These are phyloP conservation scores for Marmota flaviventris DNA, from an alignment of 2,113 vertebrate species.

Conservation along the genomic window DNA sequence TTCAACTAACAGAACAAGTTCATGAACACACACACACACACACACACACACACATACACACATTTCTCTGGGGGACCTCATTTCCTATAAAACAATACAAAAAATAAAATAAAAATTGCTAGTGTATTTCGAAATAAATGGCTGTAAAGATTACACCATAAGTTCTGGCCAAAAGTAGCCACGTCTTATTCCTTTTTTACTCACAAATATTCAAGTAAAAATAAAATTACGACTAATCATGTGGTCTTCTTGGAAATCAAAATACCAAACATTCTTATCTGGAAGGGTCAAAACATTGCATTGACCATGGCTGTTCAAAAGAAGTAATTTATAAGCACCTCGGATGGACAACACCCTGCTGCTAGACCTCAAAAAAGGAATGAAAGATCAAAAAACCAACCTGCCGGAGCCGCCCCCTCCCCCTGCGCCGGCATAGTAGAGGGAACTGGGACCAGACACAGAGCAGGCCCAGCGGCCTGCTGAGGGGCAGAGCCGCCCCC, in stretches of 20 bases:
- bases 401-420: too few species aligned
- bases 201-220: conserved; percentile 3
- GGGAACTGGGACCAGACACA: too few species aligned
- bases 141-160: not conserved
- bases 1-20: not conserved
- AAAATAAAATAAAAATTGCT: not conserved
- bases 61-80: not conserved
- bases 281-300: not conserved
- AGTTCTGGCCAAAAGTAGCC: not conserved
- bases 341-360: not conserved
- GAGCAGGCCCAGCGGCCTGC: too few species aligned
- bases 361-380: not conserved
- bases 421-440: too few species aligned
- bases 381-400: not conserved
- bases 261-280: not conserved
- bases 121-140: conserved; percentile 32
- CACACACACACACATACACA: not conserved
- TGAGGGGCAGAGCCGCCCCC: too few species aligned
- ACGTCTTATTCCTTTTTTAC: not conserved
- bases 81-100: conserved; percentile 10
- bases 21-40: not conserved
- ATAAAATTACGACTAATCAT: conserved; percentile 2
- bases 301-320: not conserved
- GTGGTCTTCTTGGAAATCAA: not conserved
- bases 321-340: not conserved